Percentiles rank a stretch among this genome's conserved stretches.
These are phyloP conservation scores for Scaptodrosophila latifasciaeformis DNA, from an alignment of 2,888 invertebrate species.

Conservation along the genomic window DNA sequence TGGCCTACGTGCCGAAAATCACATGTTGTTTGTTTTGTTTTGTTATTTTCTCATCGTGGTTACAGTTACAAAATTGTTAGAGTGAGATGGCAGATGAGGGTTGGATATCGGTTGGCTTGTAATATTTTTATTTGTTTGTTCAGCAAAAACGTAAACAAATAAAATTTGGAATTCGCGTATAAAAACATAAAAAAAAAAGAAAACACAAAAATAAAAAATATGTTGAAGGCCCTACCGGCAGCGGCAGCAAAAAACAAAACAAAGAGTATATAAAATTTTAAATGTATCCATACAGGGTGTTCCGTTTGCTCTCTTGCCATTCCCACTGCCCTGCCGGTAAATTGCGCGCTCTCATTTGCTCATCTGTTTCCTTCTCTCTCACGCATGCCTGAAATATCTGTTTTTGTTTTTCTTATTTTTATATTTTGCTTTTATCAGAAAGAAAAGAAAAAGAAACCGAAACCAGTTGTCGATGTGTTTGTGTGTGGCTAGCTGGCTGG, in stretches of 20 bases:
- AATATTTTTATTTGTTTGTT: background rate
- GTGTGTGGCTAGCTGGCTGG: too few relatives aligned
- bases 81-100: conserved; percentile 16
- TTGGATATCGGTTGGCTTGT: conserved; percentile 5
- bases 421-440: conserved; percentile 67
- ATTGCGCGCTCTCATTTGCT: conserved; percentile 14
- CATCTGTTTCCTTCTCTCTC: conserved; percentile 9
- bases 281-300: conserved; percentile 61
- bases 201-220: conserved; percentile 4
- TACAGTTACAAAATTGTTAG: conserved; percentile 33
- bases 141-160: background rate
- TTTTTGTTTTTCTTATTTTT: conserved; percentile 35
- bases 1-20: conserved; percentile 64
- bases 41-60: conserved; percentile 32
- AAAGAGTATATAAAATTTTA: too few relatives aligned
- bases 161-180: conserved; percentile 27
- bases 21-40: conserved; percentile 61
- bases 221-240: too few relatives aligned
- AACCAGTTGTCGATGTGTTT: conserved; percentile 30
- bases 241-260: too few relatives aligned
- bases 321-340: conserved; percentile 32
- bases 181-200: conserved; percentile 27
- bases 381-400: conserved; percentile 53
- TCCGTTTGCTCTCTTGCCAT: conserved; percentile 24
- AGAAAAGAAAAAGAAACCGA: too few relatives aligned